Conservation (phyloP, 1,140 invertebrate genomes). For the Drosophila burlai region DNA sequence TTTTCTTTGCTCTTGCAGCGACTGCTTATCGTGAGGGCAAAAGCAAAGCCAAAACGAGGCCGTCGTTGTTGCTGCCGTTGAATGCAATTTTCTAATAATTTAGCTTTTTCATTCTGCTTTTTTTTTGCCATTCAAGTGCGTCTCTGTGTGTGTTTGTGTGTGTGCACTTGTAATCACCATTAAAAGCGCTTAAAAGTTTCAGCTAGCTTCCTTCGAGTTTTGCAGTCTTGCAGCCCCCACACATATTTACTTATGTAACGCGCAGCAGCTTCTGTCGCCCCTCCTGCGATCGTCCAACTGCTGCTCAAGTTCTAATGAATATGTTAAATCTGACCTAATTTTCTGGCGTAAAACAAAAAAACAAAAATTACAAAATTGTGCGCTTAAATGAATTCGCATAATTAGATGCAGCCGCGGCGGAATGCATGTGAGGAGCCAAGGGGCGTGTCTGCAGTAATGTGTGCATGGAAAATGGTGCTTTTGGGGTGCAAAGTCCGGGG, state of each 20-base stretch:
- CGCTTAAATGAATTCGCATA: slow-evolving; percentile 81
- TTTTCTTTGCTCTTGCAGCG: slow-evolving; percentile 29
- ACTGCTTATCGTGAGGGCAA: slow-evolving; percentile 75
- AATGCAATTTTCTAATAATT: slow-evolving; percentile 84
- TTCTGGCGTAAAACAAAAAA: slow-evolving; percentile 28
- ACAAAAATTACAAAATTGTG: slow-evolving; percentile 49
- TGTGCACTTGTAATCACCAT: slow-evolving; percentile 78
- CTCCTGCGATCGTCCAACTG: neutral
- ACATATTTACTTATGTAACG: slow-evolving; percentile 29
- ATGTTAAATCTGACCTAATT: slow-evolving; percentile 83
- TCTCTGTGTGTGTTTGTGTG: slow-evolving; percentile 4
- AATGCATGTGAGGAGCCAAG: neutral
- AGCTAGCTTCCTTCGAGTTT: slow-evolving; percentile 49
- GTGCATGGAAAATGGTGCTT: slow-evolving; percentile 4
- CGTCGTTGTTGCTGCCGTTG: slow-evolving; percentile 59
- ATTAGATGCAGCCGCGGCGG: slow-evolving; percentile 63
- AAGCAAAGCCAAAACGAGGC: slow-evolving; percentile 74
- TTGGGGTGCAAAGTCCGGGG: slow-evolving; percentile 23
- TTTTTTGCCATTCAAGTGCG: slow-evolving; percentile 29
- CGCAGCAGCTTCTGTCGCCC: slow-evolving; percentile 15
- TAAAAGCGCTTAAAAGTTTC: slow-evolving; percentile 75
- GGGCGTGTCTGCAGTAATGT: slow-evolving; percentile 34
- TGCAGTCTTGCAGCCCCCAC: slow-evolving; percentile 34
- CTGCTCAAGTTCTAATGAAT: slow-evolving; percentile 73
- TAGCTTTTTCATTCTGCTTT: slow-evolving; percentile 18